Evolutionary conservation across 2,888 invertebrate species (phyloP).

Genomic region (Pachycephus smyrnensis): DNA sequence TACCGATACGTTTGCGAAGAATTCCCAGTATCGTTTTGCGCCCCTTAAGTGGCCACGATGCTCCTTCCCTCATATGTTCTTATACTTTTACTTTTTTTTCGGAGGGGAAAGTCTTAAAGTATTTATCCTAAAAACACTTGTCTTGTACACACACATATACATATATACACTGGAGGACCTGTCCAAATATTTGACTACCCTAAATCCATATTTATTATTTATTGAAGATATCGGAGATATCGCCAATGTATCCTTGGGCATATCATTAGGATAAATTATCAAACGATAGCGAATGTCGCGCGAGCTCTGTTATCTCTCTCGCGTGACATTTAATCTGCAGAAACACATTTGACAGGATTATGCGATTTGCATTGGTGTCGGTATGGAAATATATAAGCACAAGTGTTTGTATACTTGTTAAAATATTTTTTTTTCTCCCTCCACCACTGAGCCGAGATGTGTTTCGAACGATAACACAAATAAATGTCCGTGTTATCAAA

Average conservation of each 20-base stretch:
- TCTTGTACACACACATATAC: background rate
- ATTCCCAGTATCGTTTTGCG: background rate
- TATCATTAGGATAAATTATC: background rate
- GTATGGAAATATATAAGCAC: background rate
- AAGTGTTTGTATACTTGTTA: background rate
- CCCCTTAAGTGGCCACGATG: background rate
- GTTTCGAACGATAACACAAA: constrained; percentile 26
- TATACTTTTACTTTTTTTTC: background rate
- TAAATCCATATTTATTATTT: background rate
- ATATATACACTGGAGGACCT: background rate
- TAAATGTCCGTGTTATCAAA: constrained; percentile 28
- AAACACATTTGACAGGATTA: constrained; percentile 4
- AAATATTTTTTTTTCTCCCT: constrained; percentile 14
- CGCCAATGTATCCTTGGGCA: background rate
- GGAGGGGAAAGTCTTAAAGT: background rate
- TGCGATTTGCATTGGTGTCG: constrained; percentile 9
- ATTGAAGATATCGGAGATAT: background rate
- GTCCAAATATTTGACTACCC: background rate
- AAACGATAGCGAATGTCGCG: background rate
- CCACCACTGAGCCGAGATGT: background rate
- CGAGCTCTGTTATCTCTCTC: background rate
- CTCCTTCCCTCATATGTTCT: background rate
- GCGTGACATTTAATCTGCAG: constrained; percentile 32
- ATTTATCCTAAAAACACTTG: background rate
- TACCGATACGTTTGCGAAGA: background rate